Evolutionary conservation across 2,797 vertebrate genomes (phyloP), one percentile per base, ranked within the genome.

Genomic region (Pempheris klunzingeri): DNA sequence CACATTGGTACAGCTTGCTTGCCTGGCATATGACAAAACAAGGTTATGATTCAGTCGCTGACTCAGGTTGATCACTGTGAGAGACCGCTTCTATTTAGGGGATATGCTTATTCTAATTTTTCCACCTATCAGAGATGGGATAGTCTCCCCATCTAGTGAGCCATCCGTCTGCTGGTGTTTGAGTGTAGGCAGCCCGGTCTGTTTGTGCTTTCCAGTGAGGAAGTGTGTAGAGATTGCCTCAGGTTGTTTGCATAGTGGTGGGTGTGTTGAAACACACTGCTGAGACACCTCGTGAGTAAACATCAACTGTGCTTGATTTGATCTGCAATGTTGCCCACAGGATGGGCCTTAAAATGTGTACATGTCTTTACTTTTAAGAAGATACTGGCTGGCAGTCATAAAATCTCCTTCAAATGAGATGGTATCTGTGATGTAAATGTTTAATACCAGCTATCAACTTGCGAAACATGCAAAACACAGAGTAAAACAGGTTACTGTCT

Each of bases 221-320:
- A 73, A 80, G 79, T 57, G 66, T 76, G 77, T 75, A 71, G 69
- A 81, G 80, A 87, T 79, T 24, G 90, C 87, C 88, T 83, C 39
- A 54, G 88, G 88, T 81, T 91, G 85, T 93, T 91, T 90, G 78
- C 46, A 80, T 82, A 80, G 60, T 66, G 83, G 66, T 62, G 85
- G 75, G 65, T 83, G 74, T 78, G 68, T 69, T 81, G 77, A 87
- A 82, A 85, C 73, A 72, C 65, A 71, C 80, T 64, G 54, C 68
- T 61, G 84, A 86, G 78, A 86, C 74, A 79, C 76, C 79, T 89
- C 77, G 78, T n/a, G 22, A 79, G 81, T 82, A 88, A 90, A 90
- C 82, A 77, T 77, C 64, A 65, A 52, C 57, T 70, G 72, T 63
- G 39, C 54, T 74, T 68, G 69, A 88, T 89, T 78, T 87, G 79